Base-by-base conservation (phyloP, 1,140 invertebrate genomes). In the Bradysia coprophila region DNA sequence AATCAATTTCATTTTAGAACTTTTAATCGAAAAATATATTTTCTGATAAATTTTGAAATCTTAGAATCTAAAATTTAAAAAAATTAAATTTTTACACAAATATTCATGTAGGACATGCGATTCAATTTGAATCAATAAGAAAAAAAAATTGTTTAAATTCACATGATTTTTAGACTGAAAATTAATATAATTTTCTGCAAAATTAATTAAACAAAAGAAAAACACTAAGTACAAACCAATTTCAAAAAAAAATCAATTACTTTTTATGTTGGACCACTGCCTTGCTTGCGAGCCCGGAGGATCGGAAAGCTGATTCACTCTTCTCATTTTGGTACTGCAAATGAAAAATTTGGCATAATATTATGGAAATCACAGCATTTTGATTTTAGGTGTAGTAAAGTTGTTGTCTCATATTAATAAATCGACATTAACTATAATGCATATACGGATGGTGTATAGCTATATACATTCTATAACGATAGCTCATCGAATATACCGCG, bases 311-410 rank as follows among this genome's bases (percentile, higher is more conserved):
- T 38, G 36, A 16, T 10, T 38, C 36, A 38, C 36, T 38, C 10
- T 18, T 38, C 36, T 18, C 36, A 38, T 40, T 38, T 43, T 38
- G 36, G 23, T 39, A 43, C 43, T 43, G 43, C 22, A 43, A 43
- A 43, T 43, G 43, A 39, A 43, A 43, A 43, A 39, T 38, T 21
- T 31, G 9, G 22, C 43, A 43, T 43, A 43, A 28, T 43, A 40
- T 40, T 18, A 23, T 13, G 13, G 22, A 16, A 8, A 43, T 39
- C n/a, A 19, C 24, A 38, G 10, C 37, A 20, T 34, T 5, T 13
- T 19, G n/a, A 38, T 15, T 18, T 8, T 23, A 40, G 24, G 24
- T 8, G 13, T 10, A 39, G 5, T 18, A 10, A 22, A 19, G 19
- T 13, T 8, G 13, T 23, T n/a, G 16, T 22, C 4, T 10, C 13